These are phyloP conservation scores for Cheumatopsyche charites DNA, from an alignment of 1,140 invertebrate species.

Conservation along the genomic window DNA sequence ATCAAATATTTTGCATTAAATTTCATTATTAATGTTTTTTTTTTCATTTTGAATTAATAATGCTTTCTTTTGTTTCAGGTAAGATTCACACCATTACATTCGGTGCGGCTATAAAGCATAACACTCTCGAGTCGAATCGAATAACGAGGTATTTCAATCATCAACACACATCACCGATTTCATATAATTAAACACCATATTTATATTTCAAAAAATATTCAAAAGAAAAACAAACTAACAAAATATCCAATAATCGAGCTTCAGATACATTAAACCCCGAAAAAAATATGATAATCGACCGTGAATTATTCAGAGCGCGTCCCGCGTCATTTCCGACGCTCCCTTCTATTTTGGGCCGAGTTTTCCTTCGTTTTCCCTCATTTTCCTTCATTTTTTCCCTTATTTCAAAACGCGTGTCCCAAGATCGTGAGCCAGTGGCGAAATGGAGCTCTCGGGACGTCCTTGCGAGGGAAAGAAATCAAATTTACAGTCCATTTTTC, in stretches of 20 bases:
- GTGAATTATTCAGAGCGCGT: slow-evolving; percentile 45
- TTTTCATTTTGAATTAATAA: too few relatives aligned
- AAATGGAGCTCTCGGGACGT: slow-evolving; percentile 6
- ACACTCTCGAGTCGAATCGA: too few relatives aligned
- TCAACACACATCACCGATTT: too few relatives aligned
- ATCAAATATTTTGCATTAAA: too few relatives aligned
- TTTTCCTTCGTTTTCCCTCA: not conserved
- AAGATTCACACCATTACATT: not conserved
- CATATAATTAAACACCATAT: too few relatives aligned
- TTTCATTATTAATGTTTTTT: too few relatives aligned
- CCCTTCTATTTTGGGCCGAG: slow-evolving; percentile 22
- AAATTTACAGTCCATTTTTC: slow-evolving; percentile 25
- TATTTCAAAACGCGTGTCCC: not conserved
- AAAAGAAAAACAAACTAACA: not conserved
- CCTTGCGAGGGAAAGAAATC: slow-evolving; percentile 8
- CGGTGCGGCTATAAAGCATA: too few relatives aligned
- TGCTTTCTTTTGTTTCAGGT: not conserved
- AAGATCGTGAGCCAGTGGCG: not conserved
- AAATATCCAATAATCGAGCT: slow-evolving; percentile 9
- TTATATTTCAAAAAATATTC: too few relatives aligned
- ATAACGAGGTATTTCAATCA: too few relatives aligned
- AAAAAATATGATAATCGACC: slow-evolving; percentile 42
- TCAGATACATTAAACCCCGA: too few relatives aligned
- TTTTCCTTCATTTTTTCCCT: too few relatives aligned
- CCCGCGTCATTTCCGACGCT: slow-evolving; percentile 45